Evolutionary conservation across 2,888 invertebrate genomes (phyloP), one percentile per base, ranked within the genome.

Genomic region (Eristalinus sepulchralis): DNA sequence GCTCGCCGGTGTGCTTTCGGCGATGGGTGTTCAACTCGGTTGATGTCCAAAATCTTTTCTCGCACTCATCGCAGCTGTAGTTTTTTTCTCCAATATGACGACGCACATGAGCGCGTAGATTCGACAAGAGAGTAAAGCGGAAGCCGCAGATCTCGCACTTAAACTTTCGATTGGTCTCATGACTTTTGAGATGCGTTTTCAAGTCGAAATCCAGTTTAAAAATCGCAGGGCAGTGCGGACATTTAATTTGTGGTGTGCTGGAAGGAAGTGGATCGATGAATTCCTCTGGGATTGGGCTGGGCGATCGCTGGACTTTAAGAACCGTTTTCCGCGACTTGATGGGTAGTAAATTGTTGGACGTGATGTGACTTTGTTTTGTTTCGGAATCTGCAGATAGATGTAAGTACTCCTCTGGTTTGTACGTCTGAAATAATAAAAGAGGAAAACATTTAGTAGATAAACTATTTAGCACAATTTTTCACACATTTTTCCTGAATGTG

Each of bases 101-200:
- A 1, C 68, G 80, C 2, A 81, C 67, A 6, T 81, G 80, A 8
- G 80, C 80, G 2, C 80, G 80, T 59, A 81, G 31, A 34, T 81
- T 81, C 1, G 68, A 81, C 4, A 68, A 27, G 0, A 68, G 24
- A 4, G 80, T 81, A 13, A 81, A 81, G 2, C 68, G 80, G 13
- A 81, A 81, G 5, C 80, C 75, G 20, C 80, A 81, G 55, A 81
- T 81, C 34, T 73, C 80, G 17, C 80, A 81, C 63, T 81, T 63
- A 39, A 33, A 63, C 31, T 67, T 80, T 10, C 80, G 80, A 6
- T 31, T 68, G 5, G 62, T 11, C 62, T 81, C 80, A 31, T 81
- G 80, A 1, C 62, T 5, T 31, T 81, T 81, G 2, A 73, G 63
- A 20, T 81, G 80, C 33, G 36, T 75, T 39, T 62, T 75, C 8